Evolutionary conservation across 2,888 invertebrate genomes (phyloP).

Genomic region (Chloroclystis v-ata): DNA sequence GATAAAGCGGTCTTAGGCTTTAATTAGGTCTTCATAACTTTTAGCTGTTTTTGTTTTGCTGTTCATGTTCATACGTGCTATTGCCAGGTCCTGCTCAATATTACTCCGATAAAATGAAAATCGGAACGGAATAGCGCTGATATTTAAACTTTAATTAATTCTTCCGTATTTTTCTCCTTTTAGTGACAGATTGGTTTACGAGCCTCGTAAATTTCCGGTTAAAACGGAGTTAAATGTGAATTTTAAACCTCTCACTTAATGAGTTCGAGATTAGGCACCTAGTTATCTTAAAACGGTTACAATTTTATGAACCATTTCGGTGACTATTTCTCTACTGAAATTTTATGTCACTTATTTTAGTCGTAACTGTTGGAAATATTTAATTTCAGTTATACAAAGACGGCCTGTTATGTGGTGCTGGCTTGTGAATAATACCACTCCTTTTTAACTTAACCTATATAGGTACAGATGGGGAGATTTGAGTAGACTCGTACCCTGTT

Average conservation of each 20-base stretch:
- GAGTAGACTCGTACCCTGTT: too few relatives aligned
- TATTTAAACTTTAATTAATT: slow-evolving; percentile 48
- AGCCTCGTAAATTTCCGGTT: slow-evolving; percentile 39
- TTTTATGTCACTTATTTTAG: not conserved
- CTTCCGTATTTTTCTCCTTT: slow-evolving; percentile 46
- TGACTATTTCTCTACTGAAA: not conserved
- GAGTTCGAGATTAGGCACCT: slow-evolving; percentile 8
- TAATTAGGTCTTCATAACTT: too few relatives aligned
- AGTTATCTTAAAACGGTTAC: slow-evolving; percentile 14
- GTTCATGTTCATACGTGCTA: not conserved
- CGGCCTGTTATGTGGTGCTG: not conserved
- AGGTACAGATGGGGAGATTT: too few relatives aligned
- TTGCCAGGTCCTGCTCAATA: not conserved
- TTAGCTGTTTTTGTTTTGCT: too few relatives aligned
- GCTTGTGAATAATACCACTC: too few relatives aligned
- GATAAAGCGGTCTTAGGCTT: too few relatives aligned
- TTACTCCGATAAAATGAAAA: slow-evolving; percentile 23
- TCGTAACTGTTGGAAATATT: not conserved
- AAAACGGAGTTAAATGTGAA: slow-evolving; percentile 35
- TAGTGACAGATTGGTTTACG: slow-evolving; percentile 52
- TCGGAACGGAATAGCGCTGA: slow-evolving; percentile 40
- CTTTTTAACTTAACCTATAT: too few relatives aligned
- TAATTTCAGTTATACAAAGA: not conserved
- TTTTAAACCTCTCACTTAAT: slow-evolving; percentile 28
- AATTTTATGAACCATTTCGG: slow-evolving; percentile 11